Evolutionary conservation across 1,140 invertebrate genomes (phyloP), one percentile per base, ranked within the genome.

Genomic region (Chrysomallon squamiferum): DNA sequence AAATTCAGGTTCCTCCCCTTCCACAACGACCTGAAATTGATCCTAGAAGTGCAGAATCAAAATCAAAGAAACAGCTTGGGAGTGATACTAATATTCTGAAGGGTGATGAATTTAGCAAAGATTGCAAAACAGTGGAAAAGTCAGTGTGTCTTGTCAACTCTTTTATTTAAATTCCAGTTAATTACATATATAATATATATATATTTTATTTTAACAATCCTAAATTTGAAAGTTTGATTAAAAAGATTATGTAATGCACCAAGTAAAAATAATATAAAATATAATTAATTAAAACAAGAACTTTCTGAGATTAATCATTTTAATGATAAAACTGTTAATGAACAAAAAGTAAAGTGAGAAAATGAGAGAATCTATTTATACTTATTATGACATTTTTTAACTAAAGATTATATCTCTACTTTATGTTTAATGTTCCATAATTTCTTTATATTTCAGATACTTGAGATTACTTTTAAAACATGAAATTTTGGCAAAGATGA

Each of bases 21-120:
- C 86, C 86, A 11, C 69, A 72, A 22, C 80, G 76, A 65, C 82
- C 85, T 61, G 73, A 83, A 22, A 74, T 81, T 56, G 84, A 84
- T 67, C 75, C 82, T 33, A 83, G 82, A 68, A 83, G 81, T 71
- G 79, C 78, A 25, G 83, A 86, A 70, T 74, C 66, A 2, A 78
- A 81, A 59, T 79, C 85, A 58, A 81, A 80, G 56, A 77, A 80
- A 69, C 77, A 84, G 62, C 66, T 86, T n/a, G 85, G 85, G 47
- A 80, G 58, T 58, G 68, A 74, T 43, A 82, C 82, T 2, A 83
- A 81, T 67, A 73, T 84, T 25, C 61, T 87, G 13, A 82, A 82
- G 57, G 81, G 80, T 43, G 86, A 87, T 71, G 82, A 86, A 49
- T 87, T 86, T 72, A 72, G 83, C 13, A 82, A 81, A 68, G 85